Conservation (phyloP, 2,888 invertebrate species). For the Habroteleia sp. region DNA sequence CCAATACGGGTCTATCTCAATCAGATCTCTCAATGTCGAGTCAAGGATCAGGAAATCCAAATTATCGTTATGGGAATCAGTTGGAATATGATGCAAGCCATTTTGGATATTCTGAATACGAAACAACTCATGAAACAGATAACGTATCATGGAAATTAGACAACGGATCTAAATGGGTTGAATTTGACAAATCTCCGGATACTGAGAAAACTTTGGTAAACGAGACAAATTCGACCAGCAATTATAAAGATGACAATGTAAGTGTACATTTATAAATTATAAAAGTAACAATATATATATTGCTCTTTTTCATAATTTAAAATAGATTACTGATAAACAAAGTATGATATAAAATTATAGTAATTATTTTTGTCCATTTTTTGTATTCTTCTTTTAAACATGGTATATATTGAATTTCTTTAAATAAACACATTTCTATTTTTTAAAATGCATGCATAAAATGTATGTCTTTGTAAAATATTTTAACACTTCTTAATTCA, state of each 20-base stretch:
- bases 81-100: constrained; percentile 88
- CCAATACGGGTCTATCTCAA: constrained; percentile 90
- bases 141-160: constrained; percentile 72
- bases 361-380: no score
- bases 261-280: no score
- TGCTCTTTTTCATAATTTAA: no score
- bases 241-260: constrained; percentile 70
- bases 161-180: constrained; percentile 77
- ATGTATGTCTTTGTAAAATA: no score
- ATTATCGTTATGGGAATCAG: constrained; percentile 90
- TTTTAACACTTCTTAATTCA: no score
- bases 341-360: no score
- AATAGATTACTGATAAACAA: no score
- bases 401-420: no score
- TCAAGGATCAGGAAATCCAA: constrained; percentile 86
- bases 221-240: constrained; percentile 70
- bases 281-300: no score
- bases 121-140: constrained; percentile 81
- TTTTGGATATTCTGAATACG: constrained; percentile 86
- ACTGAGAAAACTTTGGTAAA: constrained; percentile 76
- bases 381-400: no score
- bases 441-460: no score
- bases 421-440: no score
- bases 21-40: constrained; percentile 90
- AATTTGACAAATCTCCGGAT: constrained; percentile 79